Percentiles rank a stretch among this genome's conserved stretches.
Conservation (phyloP, 2,113 vertebrate species). For the Nesogale talazaci region DNA sequence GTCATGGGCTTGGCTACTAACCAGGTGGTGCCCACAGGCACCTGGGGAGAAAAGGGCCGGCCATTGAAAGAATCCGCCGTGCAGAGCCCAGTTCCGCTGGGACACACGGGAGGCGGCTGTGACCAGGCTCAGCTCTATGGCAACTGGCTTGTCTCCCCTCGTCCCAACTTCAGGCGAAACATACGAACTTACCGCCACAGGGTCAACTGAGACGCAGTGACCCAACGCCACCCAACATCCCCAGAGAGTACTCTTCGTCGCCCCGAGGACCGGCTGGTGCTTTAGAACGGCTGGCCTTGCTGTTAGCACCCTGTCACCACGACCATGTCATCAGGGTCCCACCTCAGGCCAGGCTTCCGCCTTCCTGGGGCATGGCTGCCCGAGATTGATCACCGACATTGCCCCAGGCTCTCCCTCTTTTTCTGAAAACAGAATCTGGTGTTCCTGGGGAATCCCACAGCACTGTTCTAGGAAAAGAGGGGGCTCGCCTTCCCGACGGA, state of each 20-base stretch:
- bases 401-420: not conserved
- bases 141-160: not conserved
- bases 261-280: no score
- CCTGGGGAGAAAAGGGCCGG: not conserved
- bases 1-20: not conserved
- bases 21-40: not conserved
- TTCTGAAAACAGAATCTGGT: slow-evolving; percentile 13
- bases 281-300: no score
- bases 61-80: not conserved
- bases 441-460: not conserved
- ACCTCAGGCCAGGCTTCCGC: not conserved
- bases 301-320: no score
- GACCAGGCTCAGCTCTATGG: not conserved
- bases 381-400: not conserved
- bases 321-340: no score
- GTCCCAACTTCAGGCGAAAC: no score
- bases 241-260: no score
- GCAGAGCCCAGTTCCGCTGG: not conserved
- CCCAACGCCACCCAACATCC: no score
- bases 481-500: not conserved
- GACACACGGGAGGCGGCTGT: not conserved
- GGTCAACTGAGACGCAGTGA: no score
- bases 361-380: not conserved
- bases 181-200: no score
- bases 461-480: not conserved